Evolutionary conservation across 2,797 vertebrate species (phyloP).

Genomic region (Syndactyla subalaris): DNA sequence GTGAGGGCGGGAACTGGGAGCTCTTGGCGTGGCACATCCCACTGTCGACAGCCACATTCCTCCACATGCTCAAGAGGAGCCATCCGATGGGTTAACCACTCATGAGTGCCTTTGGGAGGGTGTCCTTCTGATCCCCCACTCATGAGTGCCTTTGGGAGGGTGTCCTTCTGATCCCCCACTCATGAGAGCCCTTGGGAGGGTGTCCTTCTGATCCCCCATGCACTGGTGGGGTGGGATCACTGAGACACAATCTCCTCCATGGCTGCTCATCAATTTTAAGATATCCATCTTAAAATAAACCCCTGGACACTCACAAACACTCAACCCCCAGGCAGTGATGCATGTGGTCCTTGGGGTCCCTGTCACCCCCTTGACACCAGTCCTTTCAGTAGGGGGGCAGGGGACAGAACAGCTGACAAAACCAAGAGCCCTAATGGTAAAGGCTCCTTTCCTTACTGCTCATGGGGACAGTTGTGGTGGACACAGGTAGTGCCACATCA

Average conservation of each 20-base stretch:
- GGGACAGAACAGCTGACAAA: not conserved
- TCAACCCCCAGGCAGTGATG: not conserved
- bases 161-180: too few relatives aligned
- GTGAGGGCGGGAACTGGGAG: not conserved
- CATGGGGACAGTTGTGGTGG: not conserved
- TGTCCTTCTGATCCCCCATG: not conserved
- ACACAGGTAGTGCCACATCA: fast-evolving
- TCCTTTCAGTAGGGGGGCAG: fast-evolving
- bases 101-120: too few relatives aligned
- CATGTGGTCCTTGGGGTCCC: not conserved
- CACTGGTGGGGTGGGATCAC: fast-evolving
- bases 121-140: too few relatives aligned
- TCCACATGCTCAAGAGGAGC: not conserved
- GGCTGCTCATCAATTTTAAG: not conserved
- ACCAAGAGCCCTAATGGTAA: not conserved
- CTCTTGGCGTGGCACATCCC: not conserved
- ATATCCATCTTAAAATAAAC: not conserved
- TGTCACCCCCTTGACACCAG: fast-evolving
- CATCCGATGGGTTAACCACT: fast-evolving
- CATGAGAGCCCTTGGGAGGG: fast-evolving
- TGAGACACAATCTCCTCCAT: fast-evolving
- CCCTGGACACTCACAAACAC: fast-evolving
- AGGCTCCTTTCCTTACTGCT: not conserved
- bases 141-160: fast-evolving
- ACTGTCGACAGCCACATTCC: not conserved